Evolutionary conservation across 2,113 vertebrate species (phyloP), one percentile per base, ranked within the genome.

Genomic region (Zosterops japonicus): DNA sequence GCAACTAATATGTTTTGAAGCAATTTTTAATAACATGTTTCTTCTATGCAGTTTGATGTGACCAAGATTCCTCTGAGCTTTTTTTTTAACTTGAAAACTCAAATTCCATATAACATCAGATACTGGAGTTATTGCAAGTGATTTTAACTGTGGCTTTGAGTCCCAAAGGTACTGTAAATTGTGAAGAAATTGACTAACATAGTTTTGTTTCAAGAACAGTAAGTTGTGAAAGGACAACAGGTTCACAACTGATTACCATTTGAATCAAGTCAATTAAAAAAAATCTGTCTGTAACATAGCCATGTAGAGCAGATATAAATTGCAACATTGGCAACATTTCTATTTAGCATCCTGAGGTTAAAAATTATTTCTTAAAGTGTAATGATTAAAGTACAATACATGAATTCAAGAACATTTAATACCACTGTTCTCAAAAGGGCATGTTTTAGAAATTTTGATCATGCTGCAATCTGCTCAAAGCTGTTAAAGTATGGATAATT

Each of bases 401-500:
- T 95, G 87, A 95, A 96, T 71, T 93, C 87, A 89, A 81, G 31
- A 96, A 42, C 39, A 72, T 93, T 97, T 96, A 97, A 96, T 97
- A 93, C 27, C 79, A 88, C 60, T 74, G 68, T 89, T 94, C 90
- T 97, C 82, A 64, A 95, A 97, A 97, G 70, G 95, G 63, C 49
- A 83, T 91, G 65, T 96, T 97, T 97, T 94, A 97, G 86, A 97
- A 95, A 97, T 97, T 97, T 96, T 95, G 92, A 97, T 98, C 97
- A 93, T 95, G 96, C 94, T 95, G 91, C 96, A 96, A 97, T 97
- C 91, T 97, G 94, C 92, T 97, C 94, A 91, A 96, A 97, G 94
- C 97, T 98, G 97, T 97, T 98, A 97, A 98, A 98, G 92, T 97
- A 97, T 96, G 97, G 98, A 98, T 98, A 98, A 98, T 98, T 98